Evolutionary conservation across 2,888 invertebrate species (phyloP), one percentile per base, ranked within the genome.

Genomic region (Phrixothrix hirtus): DNA sequence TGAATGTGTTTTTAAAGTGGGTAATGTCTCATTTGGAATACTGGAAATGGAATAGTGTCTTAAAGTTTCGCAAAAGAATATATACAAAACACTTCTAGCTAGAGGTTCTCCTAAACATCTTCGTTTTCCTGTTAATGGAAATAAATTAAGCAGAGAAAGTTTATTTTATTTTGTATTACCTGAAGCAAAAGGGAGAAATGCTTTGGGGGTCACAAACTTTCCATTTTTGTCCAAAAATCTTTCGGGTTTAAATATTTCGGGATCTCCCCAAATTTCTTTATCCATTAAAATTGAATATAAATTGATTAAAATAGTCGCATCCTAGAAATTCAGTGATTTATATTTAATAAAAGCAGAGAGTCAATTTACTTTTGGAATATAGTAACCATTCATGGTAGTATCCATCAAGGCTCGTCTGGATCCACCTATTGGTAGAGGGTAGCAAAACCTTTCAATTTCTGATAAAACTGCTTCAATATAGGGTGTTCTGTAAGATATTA

Each of bases 221-320:
- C 31, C 31, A 2, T 11, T 9, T 13, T 31, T 14, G 7, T 31
- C 11, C 4, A 87, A 64, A 64, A 85, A 86, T 57, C 87, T 75
- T 65, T 86, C 84, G 0, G 87, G 87, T 1, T 80, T 75, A 64
- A 87, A 87, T 2, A 12, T 13, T n/a, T 26, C 29, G 10, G 27
- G 27, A 10, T 27, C 27, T 4, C 27, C 27, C 27, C 83, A 87
- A 51, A 80, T 74, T 1, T 75, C 63, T 15, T 77, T 70, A 62
- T 86, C 82, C 69, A 80, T 78, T 60, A 83, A 79, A 2, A 85
- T 77, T 1, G 82, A 79, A 60, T 80, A 60, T 41, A 64, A 38
- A 59, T 64, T 70, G 4, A 73, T 63, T 52, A 74, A 60, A 38
- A 74, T 60, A 30, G 72, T 72, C 21, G 74, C 66, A 30, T 71